These are phyloP conservation scores for Cerastoderma edule DNA, from an alignment of 2,888 invertebrate genomes.

Conservation along the genomic window DNA sequence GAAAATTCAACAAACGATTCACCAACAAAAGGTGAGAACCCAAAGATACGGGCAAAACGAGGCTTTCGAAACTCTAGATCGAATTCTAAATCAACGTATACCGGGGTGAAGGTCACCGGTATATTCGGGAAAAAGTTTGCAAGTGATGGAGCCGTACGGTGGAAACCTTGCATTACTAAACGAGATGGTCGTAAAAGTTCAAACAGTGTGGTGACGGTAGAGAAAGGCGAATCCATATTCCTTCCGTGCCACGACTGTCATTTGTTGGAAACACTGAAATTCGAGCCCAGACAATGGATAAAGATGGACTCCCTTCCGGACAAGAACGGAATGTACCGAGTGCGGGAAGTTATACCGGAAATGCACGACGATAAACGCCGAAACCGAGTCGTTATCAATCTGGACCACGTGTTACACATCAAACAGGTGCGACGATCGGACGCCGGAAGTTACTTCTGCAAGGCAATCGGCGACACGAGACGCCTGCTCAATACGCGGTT, in stretches of 20 bases:
- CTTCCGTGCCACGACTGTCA: conserved; percentile 59
- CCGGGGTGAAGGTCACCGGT: conserved; percentile 43
- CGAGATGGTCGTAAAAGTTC: not conserved
- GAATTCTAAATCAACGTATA: not conserved
- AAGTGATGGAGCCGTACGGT: not conserved
- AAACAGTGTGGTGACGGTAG: conserved; percentile 42
- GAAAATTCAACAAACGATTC: no score
- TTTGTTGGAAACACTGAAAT: conserved; percentile 7
- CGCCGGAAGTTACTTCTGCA: conserved; percentile 53
- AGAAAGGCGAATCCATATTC: conserved; percentile 43
- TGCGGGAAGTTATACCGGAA: conserved; percentile 60
- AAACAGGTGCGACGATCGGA: conserved; percentile 41
- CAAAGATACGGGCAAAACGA: not conserved
- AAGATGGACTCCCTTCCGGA: conserved; percentile 43
- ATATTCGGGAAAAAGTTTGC: conserved; percentile 27
- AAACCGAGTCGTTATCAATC: conserved; percentile 56
- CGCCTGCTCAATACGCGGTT: conserved; percentile 27
- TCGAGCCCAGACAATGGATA: conserved; percentile 51
- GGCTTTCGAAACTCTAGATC: not conserved
- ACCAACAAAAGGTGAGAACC: no score
- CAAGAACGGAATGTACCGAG: conserved; percentile 27
- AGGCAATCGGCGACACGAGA: conserved; percentile 15
- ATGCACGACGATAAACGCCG: conserved; percentile 60
- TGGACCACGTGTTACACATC: conserved; percentile 63
- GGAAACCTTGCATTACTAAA: conserved; percentile 17